Base-by-base conservation (phyloP, 2,888 invertebrate species). In the Protophormia terraenovae region DNA sequence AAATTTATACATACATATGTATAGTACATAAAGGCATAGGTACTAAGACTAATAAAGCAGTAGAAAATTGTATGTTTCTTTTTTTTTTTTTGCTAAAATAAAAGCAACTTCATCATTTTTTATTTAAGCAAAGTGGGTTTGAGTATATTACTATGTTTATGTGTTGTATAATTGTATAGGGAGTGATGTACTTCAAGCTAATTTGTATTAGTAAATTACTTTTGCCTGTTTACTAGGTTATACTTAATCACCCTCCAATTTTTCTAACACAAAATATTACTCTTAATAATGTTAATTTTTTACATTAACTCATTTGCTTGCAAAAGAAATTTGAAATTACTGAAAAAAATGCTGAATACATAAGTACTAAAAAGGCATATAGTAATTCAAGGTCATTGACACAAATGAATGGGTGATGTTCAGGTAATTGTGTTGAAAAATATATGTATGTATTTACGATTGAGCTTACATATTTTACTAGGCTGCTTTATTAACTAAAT, bases 191-290 rank as follows among this genome's bases (percentile, higher is more conserved):
- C 12, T 58, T 72, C 10, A 5, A 76, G 19, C 10, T 53, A 66
- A 66, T 76, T 66, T 55, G 38, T 76, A 41, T 53, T 29, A 41
- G 53, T 29, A 76, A 66, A 55, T 55, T 58, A 66, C 32, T 41
- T 76, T 55, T 66, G 19, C 22, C 22, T 45, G 10, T 66, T 55
- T 66, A 41, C 19, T 45, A 76, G 41, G 55, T 76, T 66, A 55
- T 7, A 27, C 3, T 24, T 53, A 10, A 53, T 24, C n/a, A 53
- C 24, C 14, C 35, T 45, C 10, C 29, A 8, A 1, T 29, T 16
- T 35, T 35, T 35, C 22, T 50, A 50, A 35, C 1, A 35, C n/a
- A 38, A 38, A 16, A 24, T 53, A 5, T 35, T 69, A 35, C 3
- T 35, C 14, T 19, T 32, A 41, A 41, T 41, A 41, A 41, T 4